Conservation (phyloP, 2,888 invertebrate genomes). For the Drosophila longiperda region DNA sequence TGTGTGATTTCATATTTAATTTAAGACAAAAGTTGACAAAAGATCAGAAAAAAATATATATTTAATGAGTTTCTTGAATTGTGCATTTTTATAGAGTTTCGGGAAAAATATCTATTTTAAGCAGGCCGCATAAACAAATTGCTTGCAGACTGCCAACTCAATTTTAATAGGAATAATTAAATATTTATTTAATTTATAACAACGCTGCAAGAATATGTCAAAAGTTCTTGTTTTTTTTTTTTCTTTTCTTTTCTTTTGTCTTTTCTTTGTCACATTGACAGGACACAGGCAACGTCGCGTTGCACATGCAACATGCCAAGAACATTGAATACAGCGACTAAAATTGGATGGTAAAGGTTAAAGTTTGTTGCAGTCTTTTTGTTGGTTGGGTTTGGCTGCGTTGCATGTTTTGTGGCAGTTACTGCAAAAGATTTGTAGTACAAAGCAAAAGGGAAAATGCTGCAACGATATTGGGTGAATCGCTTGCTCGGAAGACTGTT, state of each 20-base stretch:
- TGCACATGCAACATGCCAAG: slow-evolving; percentile 54
- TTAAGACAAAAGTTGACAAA: no score
- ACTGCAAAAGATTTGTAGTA: slow-evolving; percentile 22
- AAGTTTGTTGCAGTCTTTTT: slow-evolving; percentile 37
- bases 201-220: background rate
- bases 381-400: background rate
- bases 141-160: background rate
- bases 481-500: background rate
- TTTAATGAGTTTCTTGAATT: background rate
- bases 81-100: background rate
- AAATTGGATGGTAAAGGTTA: slow-evolving; percentile 54
- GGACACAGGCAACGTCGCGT: slow-evolving; percentile 24
- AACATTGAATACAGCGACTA: background rate
- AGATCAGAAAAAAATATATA: background rate
- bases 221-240: background rate
- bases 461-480: slow-evolving; percentile 23
- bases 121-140: background rate
- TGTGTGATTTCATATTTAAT: no score
- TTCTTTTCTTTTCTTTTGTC: background rate
- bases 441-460: slow-evolving; percentile 24
- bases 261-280: slow-evolving; percentile 19
- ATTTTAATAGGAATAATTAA: background rate
- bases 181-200: background rate
- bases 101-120: background rate
- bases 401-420: slow-evolving; percentile 25